phyloP scores from a whole-genome alignment of 2,888 invertebrate genomes.

The Syrista parreyssii region DNA sequence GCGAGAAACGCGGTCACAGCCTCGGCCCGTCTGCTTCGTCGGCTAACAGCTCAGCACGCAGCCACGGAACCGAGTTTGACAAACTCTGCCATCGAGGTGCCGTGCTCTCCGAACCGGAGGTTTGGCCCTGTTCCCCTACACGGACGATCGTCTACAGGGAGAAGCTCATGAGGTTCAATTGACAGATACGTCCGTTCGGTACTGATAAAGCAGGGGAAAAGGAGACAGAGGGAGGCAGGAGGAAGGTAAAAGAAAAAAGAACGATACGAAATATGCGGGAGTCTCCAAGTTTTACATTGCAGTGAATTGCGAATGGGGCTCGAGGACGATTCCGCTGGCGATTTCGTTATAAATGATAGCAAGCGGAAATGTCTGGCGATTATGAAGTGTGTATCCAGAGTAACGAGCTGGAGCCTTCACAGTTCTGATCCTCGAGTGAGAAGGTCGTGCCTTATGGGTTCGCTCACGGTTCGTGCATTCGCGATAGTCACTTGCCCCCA shows the following conservation, averaged over 20 bases:
- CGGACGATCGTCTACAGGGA: not conserved
- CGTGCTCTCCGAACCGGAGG: not conserved
- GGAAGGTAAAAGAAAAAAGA: not conserved
- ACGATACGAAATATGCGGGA: not conserved
- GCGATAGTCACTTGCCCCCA: constrained; percentile 48
- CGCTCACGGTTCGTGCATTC: constrained; percentile 23
- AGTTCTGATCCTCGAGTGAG: not conserved
- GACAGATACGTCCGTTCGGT: not conserved
- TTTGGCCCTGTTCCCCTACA: not conserved
- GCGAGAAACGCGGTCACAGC: constrained; percentile 65
- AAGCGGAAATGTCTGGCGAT: not conserved
- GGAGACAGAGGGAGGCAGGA: not conserved
- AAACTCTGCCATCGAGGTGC: constrained; percentile 18
- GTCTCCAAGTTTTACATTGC: not conserved
- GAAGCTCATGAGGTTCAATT: not conserved
- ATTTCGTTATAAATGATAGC: not conserved
- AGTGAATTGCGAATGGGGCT: not conserved
- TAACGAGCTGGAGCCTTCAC: not conserved
- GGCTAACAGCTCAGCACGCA: constrained; percentile 16
- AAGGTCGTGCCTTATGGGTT: not conserved
- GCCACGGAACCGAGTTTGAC: constrained; percentile 26
- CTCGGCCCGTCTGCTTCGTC: constrained; percentile 59
- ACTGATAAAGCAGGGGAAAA: not conserved
- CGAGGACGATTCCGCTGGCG: not conserved
- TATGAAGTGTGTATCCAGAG: not conserved